Evolutionary conservation across 2,797 vertebrate genomes (phyloP).

Genomic region (Petrocephalus sullivani): DNA sequence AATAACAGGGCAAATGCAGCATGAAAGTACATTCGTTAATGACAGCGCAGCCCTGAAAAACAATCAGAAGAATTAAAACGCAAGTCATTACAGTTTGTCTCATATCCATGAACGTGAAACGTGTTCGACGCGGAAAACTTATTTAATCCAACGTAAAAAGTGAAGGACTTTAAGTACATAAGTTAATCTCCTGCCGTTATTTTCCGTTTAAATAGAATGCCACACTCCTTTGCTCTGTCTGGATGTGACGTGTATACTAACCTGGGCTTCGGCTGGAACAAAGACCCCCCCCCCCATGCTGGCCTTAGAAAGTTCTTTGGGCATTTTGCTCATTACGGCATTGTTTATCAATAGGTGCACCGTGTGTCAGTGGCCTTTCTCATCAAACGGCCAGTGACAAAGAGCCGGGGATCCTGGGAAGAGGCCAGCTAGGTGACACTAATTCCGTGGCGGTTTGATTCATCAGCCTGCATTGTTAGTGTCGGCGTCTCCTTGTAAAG

Average conservation of each 20-base stretch:
- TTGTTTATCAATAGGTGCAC: constrained; percentile 98
- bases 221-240: neutral
- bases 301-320: constrained; percentile 71
- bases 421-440: constrained; percentile 99
- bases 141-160: neutral
- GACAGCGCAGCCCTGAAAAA: neutral
- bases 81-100: neutral
- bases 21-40: neutral
- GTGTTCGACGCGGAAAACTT: neutral
- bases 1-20: too few species aligned
- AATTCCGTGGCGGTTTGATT: constrained; percentile 99
- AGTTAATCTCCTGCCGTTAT: neutral
- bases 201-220: neutral
- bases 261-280: neutral
- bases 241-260: neutral
- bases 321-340: constrained; percentile 82
- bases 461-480: constrained; percentile 96
- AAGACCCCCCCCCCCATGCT: constrained; percentile 22
- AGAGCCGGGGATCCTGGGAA: constrained; percentile 82
- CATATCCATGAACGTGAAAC: neutral
- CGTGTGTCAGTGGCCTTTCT: constrained; percentile 94
- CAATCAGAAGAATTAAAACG: neutral
- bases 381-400: constrained; percentile 94
- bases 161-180: neutral
- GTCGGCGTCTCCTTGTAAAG: constrained; percentile 95